A percentile compares a stretch with the other conserved stretches of the same genome.
These are phyloP conservation scores for Mycteria americana DNA, from an alignment of 2,797 vertebrate genomes.

Conservation along the genomic window DNA sequence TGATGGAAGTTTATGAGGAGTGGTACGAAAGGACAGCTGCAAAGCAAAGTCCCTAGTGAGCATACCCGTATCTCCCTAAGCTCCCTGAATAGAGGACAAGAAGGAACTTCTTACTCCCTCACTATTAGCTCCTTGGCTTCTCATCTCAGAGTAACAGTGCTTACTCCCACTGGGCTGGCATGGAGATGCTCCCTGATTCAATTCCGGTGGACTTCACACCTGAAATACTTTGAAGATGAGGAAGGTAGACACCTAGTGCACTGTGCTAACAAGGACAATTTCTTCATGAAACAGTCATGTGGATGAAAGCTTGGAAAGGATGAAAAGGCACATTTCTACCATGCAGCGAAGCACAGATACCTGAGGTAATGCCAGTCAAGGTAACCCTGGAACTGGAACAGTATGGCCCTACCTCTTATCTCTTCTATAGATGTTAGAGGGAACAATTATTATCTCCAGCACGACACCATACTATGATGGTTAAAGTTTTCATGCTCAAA, in stretches of 20 bases:
- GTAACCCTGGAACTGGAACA: not conserved
- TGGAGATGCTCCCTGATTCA: not conserved
- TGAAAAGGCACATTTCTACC: not conserved
- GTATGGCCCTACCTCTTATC: not conserved
- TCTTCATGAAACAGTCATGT: not conserved
- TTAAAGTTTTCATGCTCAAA: not conserved
- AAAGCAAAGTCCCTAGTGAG: not conserved
- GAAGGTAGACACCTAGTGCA: not conserved
- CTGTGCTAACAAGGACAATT: not conserved
- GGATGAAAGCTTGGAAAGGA: not conserved
- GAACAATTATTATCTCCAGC: not conserved
- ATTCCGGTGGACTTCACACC: not conserved
- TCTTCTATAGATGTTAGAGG: no score
- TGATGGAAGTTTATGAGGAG: not conserved
- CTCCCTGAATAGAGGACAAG: not conserved
- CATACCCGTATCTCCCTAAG: not conserved
- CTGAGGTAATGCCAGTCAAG: not conserved
- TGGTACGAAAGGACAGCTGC: not conserved
- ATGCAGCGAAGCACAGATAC: not conserved
- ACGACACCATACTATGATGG: rapidly evolving
- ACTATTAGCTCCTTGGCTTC: not conserved
- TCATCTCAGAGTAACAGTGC: rapidly evolving
- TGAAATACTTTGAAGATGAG: not conserved
- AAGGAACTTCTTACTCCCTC: not conserved
- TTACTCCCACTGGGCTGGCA: not conserved